Evolutionary conservation across 2,888 invertebrate species (phyloP), one percentile per base, ranked within the genome.

Genomic region (Amiota communis): DNA sequence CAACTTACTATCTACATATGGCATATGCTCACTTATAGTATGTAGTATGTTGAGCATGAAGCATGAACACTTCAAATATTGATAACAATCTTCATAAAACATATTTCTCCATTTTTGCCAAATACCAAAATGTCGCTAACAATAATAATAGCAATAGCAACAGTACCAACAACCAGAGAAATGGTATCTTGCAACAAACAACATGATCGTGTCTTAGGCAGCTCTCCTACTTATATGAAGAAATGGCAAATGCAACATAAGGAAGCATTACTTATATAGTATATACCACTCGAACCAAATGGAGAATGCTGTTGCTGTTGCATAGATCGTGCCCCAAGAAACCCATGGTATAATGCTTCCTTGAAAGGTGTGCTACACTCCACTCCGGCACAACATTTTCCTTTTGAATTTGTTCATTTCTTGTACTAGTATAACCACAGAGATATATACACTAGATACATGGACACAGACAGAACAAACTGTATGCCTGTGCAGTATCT

Each of bases 321-420:
- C 9, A 17, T 13, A 56, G 11, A 51, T 15, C n/a, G 69, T 53
- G 20, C 47, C 56, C 47, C 67, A 46, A 53, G 67, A 36, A 36
- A 36, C 36, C 64, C 11, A 64, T 36, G 57, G 10, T 3, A 64
- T 64, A 64, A 71, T 17, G 73, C 81, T 83, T 85, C 86, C 83
- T 85, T 84, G 83, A 83, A 85, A 79, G 84, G 83, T 84, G 83
- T 83, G 86, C 77, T 85, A 81, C 71, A 80, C 36, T 36, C 36
- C 6, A 36, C 23, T 23, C 11, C 57, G 15, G 84, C 86, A 83
- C 85, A 84, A 84, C 84, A 83, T 85, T 81, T 84, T 80, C 77
- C 81, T 84, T 85, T 83, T 83, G 83, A 75, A 73, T 74, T 72
- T 76, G 36, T 36, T 36, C 36, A 36, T 36, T 36, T 36, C 36